A percentile compares a stretch with the other conserved stretches of the same genome.
Evolutionary conservation across 1,140 invertebrate species (phyloP).

Genomic region (Papilio xuthus): DNA sequence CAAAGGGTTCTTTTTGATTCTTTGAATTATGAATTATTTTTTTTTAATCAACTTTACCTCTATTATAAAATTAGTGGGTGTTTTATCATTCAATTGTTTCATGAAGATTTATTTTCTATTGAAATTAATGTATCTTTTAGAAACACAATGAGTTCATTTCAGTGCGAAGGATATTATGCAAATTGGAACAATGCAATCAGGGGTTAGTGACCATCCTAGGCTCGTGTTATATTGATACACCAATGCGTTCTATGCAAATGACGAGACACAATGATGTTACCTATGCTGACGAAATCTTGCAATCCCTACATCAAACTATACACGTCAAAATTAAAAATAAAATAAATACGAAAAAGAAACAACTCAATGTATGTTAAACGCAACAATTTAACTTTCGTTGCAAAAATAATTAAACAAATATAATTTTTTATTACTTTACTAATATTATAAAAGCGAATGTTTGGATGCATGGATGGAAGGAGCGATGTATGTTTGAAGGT

Average conservation of each 20-base stretch:
- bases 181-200: conserved; percentile 33
- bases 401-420: too few species aligned
- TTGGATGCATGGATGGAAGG: too few species aligned
- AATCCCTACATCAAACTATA: background rate
- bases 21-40: too few species aligned
- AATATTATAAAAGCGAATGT: too few species aligned
- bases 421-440: too few species aligned
- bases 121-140: background rate
- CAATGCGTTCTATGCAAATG: conserved; percentile 24
- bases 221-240: conserved; percentile 30
- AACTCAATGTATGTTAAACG: too few species aligned
- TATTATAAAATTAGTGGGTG: too few species aligned
- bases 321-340: background rate
- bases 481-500: too few species aligned
- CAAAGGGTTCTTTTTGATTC: too few species aligned
- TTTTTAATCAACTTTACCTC: too few species aligned
- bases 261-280: background rate
- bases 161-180: conserved; percentile 1
- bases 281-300: background rate
- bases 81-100: background rate
- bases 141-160: conserved; percentile 3
- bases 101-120: background rate
- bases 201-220: conserved; percentile 22
- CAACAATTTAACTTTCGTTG: too few species aligned
- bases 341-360: background rate